These are phyloP conservation scores for Bombyx mandarina DNA, from an alignment of 1,140 invertebrate species.

Conservation along the genomic window DNA sequence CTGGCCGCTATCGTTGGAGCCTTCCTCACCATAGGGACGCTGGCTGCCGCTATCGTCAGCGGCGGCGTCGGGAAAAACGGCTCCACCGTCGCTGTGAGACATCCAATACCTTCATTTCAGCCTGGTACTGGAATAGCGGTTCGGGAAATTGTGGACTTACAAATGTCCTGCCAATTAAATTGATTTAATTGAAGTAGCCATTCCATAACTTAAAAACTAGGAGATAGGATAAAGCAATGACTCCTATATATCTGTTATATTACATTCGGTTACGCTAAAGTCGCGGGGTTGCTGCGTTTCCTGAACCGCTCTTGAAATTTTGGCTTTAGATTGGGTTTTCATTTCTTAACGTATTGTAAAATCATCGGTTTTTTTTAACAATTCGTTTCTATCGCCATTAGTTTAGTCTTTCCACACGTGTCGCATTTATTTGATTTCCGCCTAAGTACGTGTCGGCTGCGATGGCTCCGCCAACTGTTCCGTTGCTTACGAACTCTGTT, in stretches of 20 bases:
- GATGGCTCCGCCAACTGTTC: background rate
- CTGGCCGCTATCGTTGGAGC: constrained; percentile 79
- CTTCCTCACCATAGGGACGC: constrained; percentile 77
- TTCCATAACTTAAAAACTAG: too few species aligned
- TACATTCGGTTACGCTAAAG: too few species aligned
- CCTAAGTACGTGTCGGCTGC: background rate
- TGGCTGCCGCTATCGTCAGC: constrained; percentile 85
- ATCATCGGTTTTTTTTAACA: background rate
- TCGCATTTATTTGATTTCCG: too few species aligned
- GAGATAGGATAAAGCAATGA: too few species aligned
- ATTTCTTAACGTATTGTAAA: too few species aligned
- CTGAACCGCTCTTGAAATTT: too few species aligned
- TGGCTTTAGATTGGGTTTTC: too few species aligned
- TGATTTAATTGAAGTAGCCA: too few species aligned
- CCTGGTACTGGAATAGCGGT: background rate
- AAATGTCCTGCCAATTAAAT: too few species aligned
- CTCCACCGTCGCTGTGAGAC: constrained; percentile 87
- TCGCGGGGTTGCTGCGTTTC: too few species aligned
- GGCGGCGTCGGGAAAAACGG: constrained; percentile 98
- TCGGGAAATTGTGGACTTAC: background rate
- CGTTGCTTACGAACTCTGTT: constrained; percentile 3
- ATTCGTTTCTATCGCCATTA: background rate
- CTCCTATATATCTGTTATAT: too few species aligned
- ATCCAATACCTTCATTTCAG: background rate
- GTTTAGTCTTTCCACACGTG: background rate